A percentile compares a stretch with the other conserved stretches of the same genome.
phyloP scores from a whole-genome alignment of 92 coral and sea anemone genomes.

The Paramuricea clavata region DNA sequence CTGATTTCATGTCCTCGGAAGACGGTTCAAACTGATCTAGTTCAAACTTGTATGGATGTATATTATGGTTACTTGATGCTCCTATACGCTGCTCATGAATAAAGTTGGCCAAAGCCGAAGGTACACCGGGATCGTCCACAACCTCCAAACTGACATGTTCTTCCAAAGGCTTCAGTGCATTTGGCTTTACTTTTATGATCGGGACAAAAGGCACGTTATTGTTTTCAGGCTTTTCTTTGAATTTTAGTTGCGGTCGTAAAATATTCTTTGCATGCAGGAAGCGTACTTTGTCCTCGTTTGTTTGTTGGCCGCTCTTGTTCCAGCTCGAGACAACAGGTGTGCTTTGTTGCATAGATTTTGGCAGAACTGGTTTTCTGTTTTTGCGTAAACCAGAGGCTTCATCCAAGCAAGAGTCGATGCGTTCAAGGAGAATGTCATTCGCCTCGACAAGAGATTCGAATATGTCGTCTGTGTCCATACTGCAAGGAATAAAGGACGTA shows the following conservation, averaged over 20 bases:
- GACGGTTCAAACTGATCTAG: conserved; percentile 81
- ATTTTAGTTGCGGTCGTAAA: conserved; percentile 90
- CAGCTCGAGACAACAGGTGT: conserved; percentile 95
- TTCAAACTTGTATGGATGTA: conserved; percentile 92
- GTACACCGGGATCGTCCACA: conserved; percentile 74
- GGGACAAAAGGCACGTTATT: conserved; percentile 92
- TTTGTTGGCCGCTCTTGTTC: conserved; percentile 67
- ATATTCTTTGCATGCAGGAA: conserved; percentile 94
- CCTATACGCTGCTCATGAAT: conserved; percentile 87
- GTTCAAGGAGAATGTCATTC: conserved; percentile 89
- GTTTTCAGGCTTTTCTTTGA: conserved; percentile 90
- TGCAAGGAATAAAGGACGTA: background rate
- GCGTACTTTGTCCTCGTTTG: conserved; percentile 77
- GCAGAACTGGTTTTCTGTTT: conserved; percentile 82
- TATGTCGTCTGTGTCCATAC: conserved; percentile 85
- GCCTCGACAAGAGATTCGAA: conserved; percentile 91
- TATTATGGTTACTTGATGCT: conserved; percentile 39
- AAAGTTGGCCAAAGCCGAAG: conserved; percentile 90
- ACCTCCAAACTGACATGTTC: conserved; percentile 12
- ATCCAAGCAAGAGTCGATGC: conserved; percentile 91
- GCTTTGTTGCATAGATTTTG: conserved; percentile 80
- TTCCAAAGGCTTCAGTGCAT: conserved; percentile 84
- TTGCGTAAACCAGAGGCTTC: conserved; percentile 88
- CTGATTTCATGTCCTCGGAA: conserved; percentile 61
- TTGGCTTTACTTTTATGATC: conserved; percentile 83